These are phyloP conservation scores for Madoqua kirkii DNA, from an alignment of 2,113 vertebrate genomes.

Conservation along the genomic window DNA sequence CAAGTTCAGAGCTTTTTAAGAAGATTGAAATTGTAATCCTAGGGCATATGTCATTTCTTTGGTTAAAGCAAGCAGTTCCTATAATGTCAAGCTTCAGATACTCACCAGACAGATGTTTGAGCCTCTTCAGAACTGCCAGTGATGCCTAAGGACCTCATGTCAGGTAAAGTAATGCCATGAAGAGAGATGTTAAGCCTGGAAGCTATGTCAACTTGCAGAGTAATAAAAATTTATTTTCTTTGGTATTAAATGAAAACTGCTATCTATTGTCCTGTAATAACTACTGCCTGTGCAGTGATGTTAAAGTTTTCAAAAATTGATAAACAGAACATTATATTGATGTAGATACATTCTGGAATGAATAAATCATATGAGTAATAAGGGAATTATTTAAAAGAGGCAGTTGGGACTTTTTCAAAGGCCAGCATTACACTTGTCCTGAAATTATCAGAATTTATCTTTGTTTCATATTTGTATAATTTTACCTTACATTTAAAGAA, in stretches of 20 bases:
- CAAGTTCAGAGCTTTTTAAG: conserved; percentile 2
- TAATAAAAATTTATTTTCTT: not conserved
- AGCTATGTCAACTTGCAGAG: not conserved
- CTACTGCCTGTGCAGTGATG: not conserved
- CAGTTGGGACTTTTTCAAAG: not conserved
- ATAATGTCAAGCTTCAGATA: conserved; percentile 10
- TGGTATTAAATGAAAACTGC: not conserved
- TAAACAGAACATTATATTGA: not conserved
- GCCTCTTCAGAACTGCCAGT: not conserved
- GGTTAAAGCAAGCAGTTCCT: conserved; percentile 48
- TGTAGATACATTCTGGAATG: not conserved
- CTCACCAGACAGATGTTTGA: conserved; percentile 41
- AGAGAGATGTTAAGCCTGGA: not conserved
- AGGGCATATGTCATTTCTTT: conserved; percentile 42
- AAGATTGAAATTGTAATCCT: not conserved
- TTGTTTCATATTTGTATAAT: not conserved
- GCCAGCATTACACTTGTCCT: not conserved
- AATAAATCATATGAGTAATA: not conserved
- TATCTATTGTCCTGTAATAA: not conserved
- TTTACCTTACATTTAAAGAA: not conserved
- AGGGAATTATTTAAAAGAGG: not conserved
- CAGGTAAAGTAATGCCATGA: not conserved
- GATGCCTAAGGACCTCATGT: conserved; percentile 44
- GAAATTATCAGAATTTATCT: not conserved
- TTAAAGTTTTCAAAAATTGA: not conserved